These are phyloP conservation scores for Heteromurus nitidus DNA, from an alignment of 2,888 invertebrate genomes.

Conservation along the genomic window DNA sequence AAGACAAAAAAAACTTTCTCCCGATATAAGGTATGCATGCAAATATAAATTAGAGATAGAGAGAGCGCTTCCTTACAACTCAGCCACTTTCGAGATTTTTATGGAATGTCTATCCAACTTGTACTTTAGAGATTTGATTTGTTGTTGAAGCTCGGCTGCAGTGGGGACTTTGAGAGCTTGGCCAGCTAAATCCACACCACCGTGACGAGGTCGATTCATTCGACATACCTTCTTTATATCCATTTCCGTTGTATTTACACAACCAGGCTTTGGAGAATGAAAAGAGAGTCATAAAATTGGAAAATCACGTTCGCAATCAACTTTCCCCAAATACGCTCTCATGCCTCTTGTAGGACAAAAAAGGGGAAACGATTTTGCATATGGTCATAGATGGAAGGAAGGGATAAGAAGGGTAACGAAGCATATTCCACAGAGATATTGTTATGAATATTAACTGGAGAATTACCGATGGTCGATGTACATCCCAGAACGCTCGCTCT, in stretches of 20 bases:
- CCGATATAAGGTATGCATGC: too few relatives aligned
- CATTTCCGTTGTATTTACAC: constrained; percentile 98
- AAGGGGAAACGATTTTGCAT: neutral
- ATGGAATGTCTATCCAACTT: constrained; percentile 89
- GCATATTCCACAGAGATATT: too few relatives aligned
- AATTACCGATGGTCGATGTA: constrained; percentile 96
- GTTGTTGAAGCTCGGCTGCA: constrained; percentile 77
- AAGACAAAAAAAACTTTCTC: too few relatives aligned
- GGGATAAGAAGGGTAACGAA: too few relatives aligned
- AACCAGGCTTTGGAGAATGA: constrained; percentile 87
- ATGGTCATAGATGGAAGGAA: too few relatives aligned
- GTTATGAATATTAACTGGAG: too few relatives aligned
- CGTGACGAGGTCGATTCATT: constrained; percentile 76
- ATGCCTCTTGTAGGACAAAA: too few relatives aligned
- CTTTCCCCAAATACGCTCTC: too few relatives aligned
- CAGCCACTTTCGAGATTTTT: constrained; percentile 94
- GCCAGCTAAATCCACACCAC: constrained; percentile 50
- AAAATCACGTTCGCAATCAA: too few relatives aligned
- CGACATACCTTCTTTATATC: constrained; percentile 96
- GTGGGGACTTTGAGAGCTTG: constrained; percentile 77
- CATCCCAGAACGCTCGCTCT: constrained; percentile 99
- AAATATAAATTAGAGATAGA: too few relatives aligned
- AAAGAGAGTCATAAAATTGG: constrained; percentile 22
- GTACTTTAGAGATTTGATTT: constrained; percentile 78
- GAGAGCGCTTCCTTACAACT: constrained; percentile 94